Base-by-base conservation (phyloP, 2,888 invertebrate genomes). In the Synergus gifuensis region DNA sequence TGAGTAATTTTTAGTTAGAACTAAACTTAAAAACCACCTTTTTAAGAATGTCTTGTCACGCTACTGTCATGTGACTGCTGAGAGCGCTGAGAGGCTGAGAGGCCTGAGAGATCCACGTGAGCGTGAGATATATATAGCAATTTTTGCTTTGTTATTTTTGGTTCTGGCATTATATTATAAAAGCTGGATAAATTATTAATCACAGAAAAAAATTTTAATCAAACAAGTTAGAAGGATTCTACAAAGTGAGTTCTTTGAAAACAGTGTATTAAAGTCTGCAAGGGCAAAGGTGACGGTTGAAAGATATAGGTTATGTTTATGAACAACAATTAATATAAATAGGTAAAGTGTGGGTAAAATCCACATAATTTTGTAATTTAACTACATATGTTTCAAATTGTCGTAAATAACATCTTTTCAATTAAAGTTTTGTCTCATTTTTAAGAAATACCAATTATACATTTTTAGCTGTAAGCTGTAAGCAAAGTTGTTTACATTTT, bases 1-100 rank as follows among this genome's bases (percentile, higher is more conserved):
- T 36, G 28, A 49, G 18, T 60, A 42, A 42, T 49, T 36, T 66
- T 18, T 62, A 22, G 16, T 62, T 69, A 28, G 36, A 36, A 7
- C 36, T 36, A 36, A 36, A 7, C 5, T 36, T 36, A 42, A 18
- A 66, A 40, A 42, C 11, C n/a, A 42, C 16, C 18, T 44, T n/a
- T n/a, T 18, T n/a, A 66, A 42, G 8, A 18, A 18, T 14, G 58
- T 77, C 77, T 78, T 22, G 60, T 8, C 22, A 67, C 44, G 67
- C 44, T 18, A 67, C 67, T 44, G 44, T 44, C 36, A 42, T 16
- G n/a, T 18, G 40, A 40, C 42, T 42, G 40, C n/a, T 40, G 40
- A 40, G n/a, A n/a, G n/a, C n/a, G n/a, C n/a, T n/a, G n/a, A n/a
- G n/a, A n/a, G n/a, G n/a, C n/a, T n/a, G n/a, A n/a, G n/a, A n/a